Evolutionary conservation across 2,797 vertebrate species (phyloP).

Genomic region (Novumbra hubbsi): DNA sequence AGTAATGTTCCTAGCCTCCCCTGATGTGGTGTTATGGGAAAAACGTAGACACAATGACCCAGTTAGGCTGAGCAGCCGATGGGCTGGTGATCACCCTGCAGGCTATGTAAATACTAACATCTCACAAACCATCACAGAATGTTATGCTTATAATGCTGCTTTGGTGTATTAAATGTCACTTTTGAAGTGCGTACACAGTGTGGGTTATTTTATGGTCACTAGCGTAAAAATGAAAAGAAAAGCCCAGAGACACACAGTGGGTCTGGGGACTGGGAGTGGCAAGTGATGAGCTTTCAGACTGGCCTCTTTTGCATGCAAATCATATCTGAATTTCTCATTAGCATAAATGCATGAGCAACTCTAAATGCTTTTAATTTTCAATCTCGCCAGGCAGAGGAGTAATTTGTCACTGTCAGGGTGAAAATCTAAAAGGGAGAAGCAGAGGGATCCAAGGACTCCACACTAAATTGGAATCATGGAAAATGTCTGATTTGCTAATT

Average conservation of each 20-base stretch:
- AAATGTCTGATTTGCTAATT: constrained; percentile 99
- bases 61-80: constrained; percentile 64
- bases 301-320: constrained; percentile 99
- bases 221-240: constrained; percentile 59
- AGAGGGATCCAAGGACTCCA: constrained; percentile 88
- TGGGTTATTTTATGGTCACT: constrained; percentile 48
- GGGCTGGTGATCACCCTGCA: constrained; percentile 18
- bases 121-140: constrained; percentile 43
- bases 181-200: constrained; percentile 53
- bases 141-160: constrained; percentile 45
- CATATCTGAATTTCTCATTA: constrained; percentile 99
- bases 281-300: constrained; percentile 91
- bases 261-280: constrained; percentile 32
- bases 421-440: constrained; percentile 88
- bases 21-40: constrained; percentile 62
- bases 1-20: constrained; percentile 51
- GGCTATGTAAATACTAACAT: constrained; percentile 56
- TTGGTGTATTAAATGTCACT: constrained; percentile 49
- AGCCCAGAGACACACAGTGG: constrained; percentile 64
- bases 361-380: constrained; percentile 99
- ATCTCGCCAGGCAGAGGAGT: constrained; percentile 99
- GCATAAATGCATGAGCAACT: constrained; percentile 99
- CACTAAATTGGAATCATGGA: constrained; percentile 99
- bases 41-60: constrained; percentile 68
- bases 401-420: constrained; percentile 99